Evolutionary conservation across 1,140 invertebrate genomes (phyloP).

Genomic region (Chrysomallon squamiferum): DNA sequence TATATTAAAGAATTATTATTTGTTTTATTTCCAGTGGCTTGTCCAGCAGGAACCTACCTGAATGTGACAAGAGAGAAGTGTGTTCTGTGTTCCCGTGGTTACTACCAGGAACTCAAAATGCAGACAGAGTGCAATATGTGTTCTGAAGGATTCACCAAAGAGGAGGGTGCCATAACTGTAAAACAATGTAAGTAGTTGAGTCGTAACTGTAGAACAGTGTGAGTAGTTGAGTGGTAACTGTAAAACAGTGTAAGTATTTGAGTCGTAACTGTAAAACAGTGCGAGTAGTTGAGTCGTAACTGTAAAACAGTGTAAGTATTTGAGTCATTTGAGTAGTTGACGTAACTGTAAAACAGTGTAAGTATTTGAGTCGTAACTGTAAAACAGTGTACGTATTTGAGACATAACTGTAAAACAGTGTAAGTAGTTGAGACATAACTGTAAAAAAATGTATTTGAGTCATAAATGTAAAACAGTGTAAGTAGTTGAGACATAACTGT

Average conservation of each 20-base stretch:
- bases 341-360: no score
- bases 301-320: constrained; percentile 31
- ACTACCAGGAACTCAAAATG: constrained; percentile 30
- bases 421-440: no score
- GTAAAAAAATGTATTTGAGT: no score
- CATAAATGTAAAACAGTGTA: no score
- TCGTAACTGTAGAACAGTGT: no score
- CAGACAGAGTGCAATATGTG: constrained; percentile 32
- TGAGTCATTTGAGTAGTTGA: no score
- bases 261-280: not conserved
- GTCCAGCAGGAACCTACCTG: constrained; percentile 39
- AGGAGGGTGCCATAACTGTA: constrained; percentile 31
- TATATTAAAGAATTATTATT: no score
- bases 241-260: constrained; percentile 30
- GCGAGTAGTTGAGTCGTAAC: no score
- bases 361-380: no score
- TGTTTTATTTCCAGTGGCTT: constrained; percentile 31
- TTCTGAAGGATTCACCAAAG: constrained; percentile 25
- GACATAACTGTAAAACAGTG: no score
- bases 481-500: no score
- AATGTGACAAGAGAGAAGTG: constrained; percentile 31
- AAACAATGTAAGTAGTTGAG: constrained; percentile 30
- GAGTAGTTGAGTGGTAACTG: no score
- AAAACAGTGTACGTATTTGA: constrained; percentile 38
- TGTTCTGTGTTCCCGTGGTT: constrained; percentile 30